Conservation (phyloP, 1,140 invertebrate species). For the Platyscapa corneri region DNA sequence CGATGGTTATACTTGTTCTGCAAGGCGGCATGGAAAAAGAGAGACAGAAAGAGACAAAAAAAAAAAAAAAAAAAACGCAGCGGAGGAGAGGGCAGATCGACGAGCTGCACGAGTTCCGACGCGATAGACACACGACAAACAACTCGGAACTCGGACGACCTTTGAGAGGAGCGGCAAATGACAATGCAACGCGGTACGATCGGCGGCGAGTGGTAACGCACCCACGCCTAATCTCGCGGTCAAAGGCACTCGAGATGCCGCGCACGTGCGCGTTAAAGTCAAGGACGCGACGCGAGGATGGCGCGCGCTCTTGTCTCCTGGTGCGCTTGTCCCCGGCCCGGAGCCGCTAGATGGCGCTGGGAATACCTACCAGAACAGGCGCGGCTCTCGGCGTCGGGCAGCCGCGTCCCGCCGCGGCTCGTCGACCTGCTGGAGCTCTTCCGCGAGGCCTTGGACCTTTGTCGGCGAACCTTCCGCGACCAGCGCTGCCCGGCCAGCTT, state of each 20-base stretch:
- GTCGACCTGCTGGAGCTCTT: slow-evolving; percentile 53
- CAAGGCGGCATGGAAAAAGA: too few species aligned
- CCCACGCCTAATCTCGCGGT: not conserved
- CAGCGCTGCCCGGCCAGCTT: slow-evolving; percentile 51
- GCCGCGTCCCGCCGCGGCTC: not conserved
- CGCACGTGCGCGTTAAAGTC: not conserved
- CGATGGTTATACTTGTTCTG: not conserved
- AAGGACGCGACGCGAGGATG: too few species aligned
- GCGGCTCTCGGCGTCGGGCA: not conserved
- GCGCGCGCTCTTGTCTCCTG: too few species aligned
- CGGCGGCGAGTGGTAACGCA: too few species aligned
- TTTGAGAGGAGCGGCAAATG: too few species aligned
- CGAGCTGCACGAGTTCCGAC: too few species aligned
- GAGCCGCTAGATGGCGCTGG: not conserved
- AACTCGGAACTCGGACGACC: too few species aligned
- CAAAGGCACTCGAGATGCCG: not conserved
- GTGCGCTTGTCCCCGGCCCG: too few species aligned
- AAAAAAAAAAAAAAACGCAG: too few species aligned
- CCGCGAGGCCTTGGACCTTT: slow-evolving; percentile 56
- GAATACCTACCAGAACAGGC: slow-evolving; percentile 3
- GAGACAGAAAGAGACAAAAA: not conserved
- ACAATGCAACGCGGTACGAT: too few species aligned
- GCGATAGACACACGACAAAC: too few species aligned
- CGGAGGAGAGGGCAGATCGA: too few species aligned
- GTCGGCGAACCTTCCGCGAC: slow-evolving; percentile 55